phyloP scores from a whole-genome alignment of 2,797 vertebrate genomes.

The Galaxias olidus region DNA sequence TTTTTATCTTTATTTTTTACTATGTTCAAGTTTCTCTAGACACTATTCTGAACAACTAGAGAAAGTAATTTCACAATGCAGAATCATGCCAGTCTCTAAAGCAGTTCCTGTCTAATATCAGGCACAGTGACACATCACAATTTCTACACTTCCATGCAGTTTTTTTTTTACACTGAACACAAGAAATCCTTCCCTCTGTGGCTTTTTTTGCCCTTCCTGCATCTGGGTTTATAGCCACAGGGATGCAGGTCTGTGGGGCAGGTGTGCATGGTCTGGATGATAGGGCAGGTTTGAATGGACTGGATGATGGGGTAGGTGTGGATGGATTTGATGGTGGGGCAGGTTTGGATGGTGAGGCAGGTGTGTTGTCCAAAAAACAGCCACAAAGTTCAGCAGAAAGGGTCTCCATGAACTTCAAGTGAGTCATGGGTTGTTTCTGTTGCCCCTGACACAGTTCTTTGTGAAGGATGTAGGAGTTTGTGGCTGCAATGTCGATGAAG shows the following conservation, averaged over 20 bases:
- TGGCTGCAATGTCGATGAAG: constrained; percentile 8
- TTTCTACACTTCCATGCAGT: constrained; percentile 4
- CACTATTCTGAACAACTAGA: too few relatives aligned
- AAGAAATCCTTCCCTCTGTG: constrained; percentile 11
- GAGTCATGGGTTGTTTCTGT: constrained; percentile 14
- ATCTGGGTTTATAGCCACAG: background rate
- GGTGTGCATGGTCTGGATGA: too few relatives aligned
- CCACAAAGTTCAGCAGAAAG: constrained; percentile 7
- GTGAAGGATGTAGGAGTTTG: constrained; percentile 12
- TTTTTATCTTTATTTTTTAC: too few relatives aligned
- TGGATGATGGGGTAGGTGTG: too few relatives aligned
- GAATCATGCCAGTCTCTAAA: too few relatives aligned
- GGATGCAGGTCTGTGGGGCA: too few relatives aligned
- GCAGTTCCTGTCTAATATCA: constrained; percentile 8
- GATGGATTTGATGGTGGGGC: too few relatives aligned
- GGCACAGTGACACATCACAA: too few relatives aligned
- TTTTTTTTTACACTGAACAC: constrained; percentile 5
- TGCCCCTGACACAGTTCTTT: constrained; percentile 10
- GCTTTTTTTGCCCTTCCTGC: background rate
- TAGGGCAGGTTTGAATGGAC: too few relatives aligned
- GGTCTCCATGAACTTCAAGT: constrained; percentile 14
- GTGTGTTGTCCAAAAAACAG: background rate
- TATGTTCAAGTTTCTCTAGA: constrained; percentile 3
- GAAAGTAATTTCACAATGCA: too few relatives aligned
- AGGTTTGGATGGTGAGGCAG: too few relatives aligned